phyloP scores from a whole-genome alignment of 2,888 invertebrate species.

The Hydrotaea diabolus region DNA sequence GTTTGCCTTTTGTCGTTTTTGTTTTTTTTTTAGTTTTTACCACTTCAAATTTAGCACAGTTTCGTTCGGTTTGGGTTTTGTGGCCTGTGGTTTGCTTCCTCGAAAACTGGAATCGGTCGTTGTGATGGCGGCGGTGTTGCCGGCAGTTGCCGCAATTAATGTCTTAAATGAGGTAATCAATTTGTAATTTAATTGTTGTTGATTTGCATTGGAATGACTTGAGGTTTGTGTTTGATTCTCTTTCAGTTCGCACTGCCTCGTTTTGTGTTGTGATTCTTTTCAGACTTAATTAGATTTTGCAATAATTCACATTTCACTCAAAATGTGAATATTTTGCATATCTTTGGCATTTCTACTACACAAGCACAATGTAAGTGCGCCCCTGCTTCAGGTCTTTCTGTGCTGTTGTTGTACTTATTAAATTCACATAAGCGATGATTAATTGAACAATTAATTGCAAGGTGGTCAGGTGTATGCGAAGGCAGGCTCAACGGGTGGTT shows the following conservation, averaged over 20 bases:
- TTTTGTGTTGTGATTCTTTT: constrained; percentile 18
- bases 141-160: constrained; percentile 72
- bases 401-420: constrained; percentile 45
- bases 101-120: not conserved
- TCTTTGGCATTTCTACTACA: constrained; percentile 44
- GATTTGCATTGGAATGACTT: constrained; percentile 73
- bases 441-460: constrained; percentile 53
- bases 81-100: not conserved
- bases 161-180: constrained; percentile 77
- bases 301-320: constrained; percentile 47
- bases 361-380: not conserved
- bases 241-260: constrained; percentile 2
- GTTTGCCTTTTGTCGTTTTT: not conserved
- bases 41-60: not conserved
- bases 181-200: constrained; percentile 78
- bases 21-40: not conserved
- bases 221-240: constrained; percentile 35
- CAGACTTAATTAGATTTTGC: constrained; percentile 55
- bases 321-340: constrained; percentile 50
- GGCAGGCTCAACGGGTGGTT: no score
- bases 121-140: constrained; percentile 28
- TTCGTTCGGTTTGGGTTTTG: not conserved
- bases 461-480: constrained; percentile 36
- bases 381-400: not conserved
- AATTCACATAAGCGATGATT: constrained; percentile 54